phyloP scores from a whole-genome alignment of 2,113 vertebrate species.

The Mirza zaza region DNA sequence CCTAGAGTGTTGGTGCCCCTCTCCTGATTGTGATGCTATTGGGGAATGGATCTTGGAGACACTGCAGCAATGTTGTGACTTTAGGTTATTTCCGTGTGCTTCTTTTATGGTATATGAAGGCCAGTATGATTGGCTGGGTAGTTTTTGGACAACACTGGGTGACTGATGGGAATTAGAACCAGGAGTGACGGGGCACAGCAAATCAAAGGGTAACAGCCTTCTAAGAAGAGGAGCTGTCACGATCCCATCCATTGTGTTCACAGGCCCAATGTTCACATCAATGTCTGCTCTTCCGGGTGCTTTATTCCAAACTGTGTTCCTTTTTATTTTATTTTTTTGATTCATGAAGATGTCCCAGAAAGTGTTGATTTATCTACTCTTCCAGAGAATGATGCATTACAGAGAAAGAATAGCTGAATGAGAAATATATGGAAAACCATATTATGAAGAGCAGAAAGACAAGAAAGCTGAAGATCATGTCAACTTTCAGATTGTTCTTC shows the following conservation, averaged over 20 bases:
- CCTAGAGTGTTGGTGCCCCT: neutral
- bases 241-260: neutral
- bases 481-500: neutral
- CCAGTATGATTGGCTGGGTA: neutral
- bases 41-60: neutral
- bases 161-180: neutral
- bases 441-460: neutral
- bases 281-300: neutral
- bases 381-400: neutral
- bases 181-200: neutral
- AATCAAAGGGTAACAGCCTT: neutral
- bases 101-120: neutral
- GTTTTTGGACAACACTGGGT: neutral
- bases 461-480: neutral
- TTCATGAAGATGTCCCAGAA: neutral
- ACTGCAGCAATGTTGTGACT: neutral
- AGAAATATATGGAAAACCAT: neutral
- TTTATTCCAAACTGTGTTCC: neutral
- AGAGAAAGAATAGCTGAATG: neutral
- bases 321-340: neutral
- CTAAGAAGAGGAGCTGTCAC: neutral
- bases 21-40: neutral
- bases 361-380: neutral
- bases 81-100: neutral
- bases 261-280: neutral